Conservation (phyloP, 2,113 vertebrate species). For the Gambusia affinis region DNA sequence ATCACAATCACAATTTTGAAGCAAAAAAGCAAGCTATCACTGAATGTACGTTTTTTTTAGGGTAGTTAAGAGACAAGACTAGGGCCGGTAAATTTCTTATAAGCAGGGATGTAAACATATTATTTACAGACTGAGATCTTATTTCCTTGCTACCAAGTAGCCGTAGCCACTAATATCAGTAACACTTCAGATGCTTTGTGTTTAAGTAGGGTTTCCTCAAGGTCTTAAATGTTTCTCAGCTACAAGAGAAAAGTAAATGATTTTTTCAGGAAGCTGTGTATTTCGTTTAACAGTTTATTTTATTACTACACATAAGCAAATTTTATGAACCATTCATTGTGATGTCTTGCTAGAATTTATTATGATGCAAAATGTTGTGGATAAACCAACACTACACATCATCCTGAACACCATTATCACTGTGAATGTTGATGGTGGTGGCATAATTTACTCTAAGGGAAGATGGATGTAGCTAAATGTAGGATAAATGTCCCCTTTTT, state of each 20-base stretch:
- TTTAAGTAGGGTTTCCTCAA: conserved; percentile 2
- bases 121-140: conserved; percentile 39
- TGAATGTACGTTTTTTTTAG: not conserved
- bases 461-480: not conserved
- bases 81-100: conserved; percentile 53
- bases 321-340: not conserved
- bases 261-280: not conserved
- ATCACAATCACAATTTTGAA: conserved; percentile 24
- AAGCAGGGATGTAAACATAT: conserved; percentile 33
- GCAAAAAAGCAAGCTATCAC: not conserved
- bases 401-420: not conserved
- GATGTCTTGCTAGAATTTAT: not conserved
- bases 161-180: conserved; percentile 37
- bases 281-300: not conserved
- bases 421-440: not conserved
- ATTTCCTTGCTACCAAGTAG: conserved; percentile 40
- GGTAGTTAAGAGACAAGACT: not conserved
- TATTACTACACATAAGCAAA: not conserved
- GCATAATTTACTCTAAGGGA: not conserved
- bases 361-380: not conserved
- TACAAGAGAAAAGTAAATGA: not conserved
- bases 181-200: conserved; percentile 9
- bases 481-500: not conserved
- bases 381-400: not conserved
- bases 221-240: not conserved